phyloP scores from a whole-genome alignment of 1,140 invertebrate species.

The Drosophila pachea region DNA sequence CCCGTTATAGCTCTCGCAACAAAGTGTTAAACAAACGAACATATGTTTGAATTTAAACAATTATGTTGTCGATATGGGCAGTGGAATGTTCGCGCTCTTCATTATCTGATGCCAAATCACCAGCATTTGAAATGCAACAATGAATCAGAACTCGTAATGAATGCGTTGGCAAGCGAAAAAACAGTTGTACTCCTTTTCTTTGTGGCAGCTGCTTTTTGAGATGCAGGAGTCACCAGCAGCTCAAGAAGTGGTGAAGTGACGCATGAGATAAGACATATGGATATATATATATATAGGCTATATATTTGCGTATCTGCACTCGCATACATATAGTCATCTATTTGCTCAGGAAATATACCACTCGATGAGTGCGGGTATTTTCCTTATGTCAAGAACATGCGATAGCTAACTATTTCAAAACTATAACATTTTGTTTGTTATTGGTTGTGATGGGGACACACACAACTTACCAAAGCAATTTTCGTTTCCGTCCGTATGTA shows the following conservation, averaged over 20 bases:
- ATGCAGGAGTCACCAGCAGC: conserved; percentile 10
- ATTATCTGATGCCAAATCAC: conserved; percentile 7
- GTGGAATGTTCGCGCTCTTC: neutral
- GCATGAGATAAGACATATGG: conserved; percentile 48
- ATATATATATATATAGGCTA: conserved; percentile 29
- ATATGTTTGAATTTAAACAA: no score
- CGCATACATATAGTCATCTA: conserved; percentile 1
- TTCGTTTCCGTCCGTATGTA: conserved; percentile 37
- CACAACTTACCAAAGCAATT: conserved; percentile 46
- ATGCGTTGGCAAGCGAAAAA: neutral
- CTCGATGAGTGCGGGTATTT: neutral
- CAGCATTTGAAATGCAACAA: conserved; percentile 5
- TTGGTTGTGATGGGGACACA: conserved; percentile 36
- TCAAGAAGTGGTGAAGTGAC: conserved; percentile 16
- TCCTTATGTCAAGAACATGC: conserved; percentile 8
- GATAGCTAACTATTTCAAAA: conserved; percentile 21
- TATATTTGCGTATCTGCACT: conserved; percentile 16
- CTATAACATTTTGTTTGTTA: conserved; percentile 24
- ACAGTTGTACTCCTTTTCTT: conserved; percentile 11
- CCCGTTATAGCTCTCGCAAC: no score
- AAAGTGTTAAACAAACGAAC: no score
- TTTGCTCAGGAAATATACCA: neutral
- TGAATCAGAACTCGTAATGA: conserved; percentile 21
- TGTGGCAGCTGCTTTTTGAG: neutral
- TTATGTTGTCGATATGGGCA: neutral